Percentiles rank a stretch among this genome's conserved stretches.
phyloP scores from a whole-genome alignment of 2,888 invertebrate species.

The Platypus cylindrus region DNA sequence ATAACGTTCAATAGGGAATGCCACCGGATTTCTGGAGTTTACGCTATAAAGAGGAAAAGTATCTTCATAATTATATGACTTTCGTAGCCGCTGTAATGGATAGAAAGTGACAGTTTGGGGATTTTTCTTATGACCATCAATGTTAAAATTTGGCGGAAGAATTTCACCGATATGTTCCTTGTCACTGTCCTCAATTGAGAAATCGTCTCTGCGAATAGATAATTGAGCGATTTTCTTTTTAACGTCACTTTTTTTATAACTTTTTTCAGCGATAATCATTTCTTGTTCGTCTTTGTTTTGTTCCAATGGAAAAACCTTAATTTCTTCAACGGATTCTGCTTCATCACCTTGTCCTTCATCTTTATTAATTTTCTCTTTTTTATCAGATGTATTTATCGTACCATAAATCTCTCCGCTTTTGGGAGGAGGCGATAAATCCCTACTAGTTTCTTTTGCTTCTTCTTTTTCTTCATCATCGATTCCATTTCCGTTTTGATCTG shows the following conservation, averaged over 20 bases:
- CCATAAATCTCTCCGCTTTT: constrained; percentile 5
- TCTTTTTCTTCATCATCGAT: constrained; percentile 3
- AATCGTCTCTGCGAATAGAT: constrained; percentile 20
- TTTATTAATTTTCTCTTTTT: neutral
- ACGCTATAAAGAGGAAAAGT: constrained; percentile 10
- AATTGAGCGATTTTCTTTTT: neutral
- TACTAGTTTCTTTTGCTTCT: neutral
- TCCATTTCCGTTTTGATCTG: constrained; percentile 1
- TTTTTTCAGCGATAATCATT: neutral
- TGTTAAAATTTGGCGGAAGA: constrained; percentile 26
- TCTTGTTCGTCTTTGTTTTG: constrained; percentile 4
- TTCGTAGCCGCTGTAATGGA: constrained; percentile 13
- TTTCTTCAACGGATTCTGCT: constrained; percentile 8
- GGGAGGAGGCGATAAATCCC: constrained; percentile 3
- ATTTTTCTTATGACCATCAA: constrained; percentile 6
- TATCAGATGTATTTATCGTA: neutral
- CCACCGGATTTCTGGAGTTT: constrained; percentile 16
- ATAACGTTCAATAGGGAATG: constrained; percentile 21
- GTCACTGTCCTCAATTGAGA: constrained; percentile 19
- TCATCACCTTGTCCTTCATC: neutral
- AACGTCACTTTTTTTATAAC: neutral
- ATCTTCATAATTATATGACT: constrained; percentile 21
- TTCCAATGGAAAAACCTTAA: constrained; percentile 11
- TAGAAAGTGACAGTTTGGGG: constrained; percentile 6
- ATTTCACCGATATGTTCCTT: constrained; percentile 35